Base-by-base conservation (phyloP, 2,888 invertebrate genomes). In the Baronia brevicornis region DNA sequence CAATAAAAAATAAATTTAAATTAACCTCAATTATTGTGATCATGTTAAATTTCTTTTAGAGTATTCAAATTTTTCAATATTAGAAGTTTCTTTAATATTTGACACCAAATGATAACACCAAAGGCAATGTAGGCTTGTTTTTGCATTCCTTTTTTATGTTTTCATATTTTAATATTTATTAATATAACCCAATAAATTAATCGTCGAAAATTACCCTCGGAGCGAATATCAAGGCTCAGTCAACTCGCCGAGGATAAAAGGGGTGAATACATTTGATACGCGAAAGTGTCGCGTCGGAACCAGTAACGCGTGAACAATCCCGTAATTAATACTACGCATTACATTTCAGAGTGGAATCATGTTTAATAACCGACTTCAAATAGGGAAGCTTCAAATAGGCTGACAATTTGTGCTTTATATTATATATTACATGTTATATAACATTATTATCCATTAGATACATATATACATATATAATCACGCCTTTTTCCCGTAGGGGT, bases 261-360 rank as follows among this genome's bases (percentile, higher is more conserved):
- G 74, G 80, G 78, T 79, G 80, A 78, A 78, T 79, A 75, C 64
- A 70, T 70, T 67, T 62, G 48, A 53, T 39, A 44, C 45, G 43
- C 52, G 49, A 51, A 48, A 61, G 60, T 65, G 63, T 64, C 70
- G 71, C 72, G 71, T 70, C 70, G 59, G 35, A 59, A 47, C 56
- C 73, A 72, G 68, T 57, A 61, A 69, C 51, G 67, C 78, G 72
- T 77, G 70, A 70, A 72, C 64, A 70, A 79, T 69, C 58, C 56
- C 58, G 69, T 78, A 78, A 80, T 82, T 80, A 79, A 82, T 80
- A 77, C 47, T 51, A 49, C 39, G 54, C 49, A 52, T 54, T 44
- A 46, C 45, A 39, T 47, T 41, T 37, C 34, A 39, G 32, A 36
- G 33, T 39, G 38, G 36, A 27, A 23, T 25, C 28, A 28, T 26